Base-by-base conservation (phyloP, 2,797 vertebrate species). In the Lacerta bilineata region DNA sequence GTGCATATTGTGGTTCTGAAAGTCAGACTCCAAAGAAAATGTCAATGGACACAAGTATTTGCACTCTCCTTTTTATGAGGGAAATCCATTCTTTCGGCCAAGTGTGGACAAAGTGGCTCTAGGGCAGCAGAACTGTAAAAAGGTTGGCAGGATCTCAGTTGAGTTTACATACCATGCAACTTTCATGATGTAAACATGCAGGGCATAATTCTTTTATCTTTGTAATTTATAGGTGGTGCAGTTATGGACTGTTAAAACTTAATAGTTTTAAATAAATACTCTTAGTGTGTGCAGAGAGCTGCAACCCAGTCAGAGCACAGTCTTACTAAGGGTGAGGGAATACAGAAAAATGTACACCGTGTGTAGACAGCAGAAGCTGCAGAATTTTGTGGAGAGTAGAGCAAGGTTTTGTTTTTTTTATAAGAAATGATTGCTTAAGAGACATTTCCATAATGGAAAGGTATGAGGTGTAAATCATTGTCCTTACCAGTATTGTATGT, bases 181-280 rank as follows among this genome's bases (percentile, higher is more conserved):
- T 59, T 27, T 33, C 66, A 50, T 33, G 39, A 10, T 33, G 79
- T 59, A 88, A 91, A 92, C 86, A 88, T n/a, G 88, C 59, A 43
- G 69, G 71, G 13, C 8, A 79, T 27, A 77, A 66, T 20, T 64
- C 5, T 61, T 64, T 76, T 59, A 46, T 55, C 59, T 43, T 4
- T 43, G 13, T 68, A 27, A n/a, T 64, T 43, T 43, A 15, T 41
- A 43, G 36, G 36, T 41, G 61, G 36, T 39, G 0, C 6, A 5
- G 64, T 69, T 68, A 25, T 8, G 41, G 41, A 46, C 27, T 50
- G 61, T n/a, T 23, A 33, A 76, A 39, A 23, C 27, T 13, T n/a
- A 50, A 71, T 7, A 5, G 43, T 50, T 71, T 71, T 55, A 46
- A 69, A 64, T n/a, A 61, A 46, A 64, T 61, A 3, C 41, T 0